Evolutionary conservation across 2,888 invertebrate species (phyloP), one percentile per base, ranked within the genome.

Genomic region (Agrotis clavis): DNA sequence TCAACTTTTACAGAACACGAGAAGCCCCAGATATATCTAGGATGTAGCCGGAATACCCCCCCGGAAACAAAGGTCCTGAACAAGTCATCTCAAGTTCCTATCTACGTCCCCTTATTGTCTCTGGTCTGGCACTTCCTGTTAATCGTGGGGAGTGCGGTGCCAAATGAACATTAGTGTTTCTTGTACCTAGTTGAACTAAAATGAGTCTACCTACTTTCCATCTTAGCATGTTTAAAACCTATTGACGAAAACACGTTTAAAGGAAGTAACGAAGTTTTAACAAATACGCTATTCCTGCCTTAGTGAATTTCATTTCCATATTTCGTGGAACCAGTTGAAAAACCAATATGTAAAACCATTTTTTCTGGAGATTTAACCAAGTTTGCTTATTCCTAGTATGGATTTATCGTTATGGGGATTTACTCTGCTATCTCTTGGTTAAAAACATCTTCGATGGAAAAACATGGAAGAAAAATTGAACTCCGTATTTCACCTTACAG

Each of bases 101-200:
- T 68, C 48, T 62, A 35, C 45, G 21, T 78, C 66, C 35, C 18
- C 35, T 45, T 65, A 71, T 71, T 77, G 67, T 77, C 65, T 77
- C 51, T 48, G 45, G 53, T 57, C 62, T 68, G 68, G 66, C 79
- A 72, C 68, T 82, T 62, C 14, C 54, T 59, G 11, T 50, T 82
- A 62, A 66, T 56, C n/a, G 68, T 78, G 9, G 16, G 30, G 48
- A 13, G 48, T 63, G 48, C 25, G 13, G 50, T 66, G 79, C 83
- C 51, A 82, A 71, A 72, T 79, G 35, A 41, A 72, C 66, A 63
- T 68, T 56, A 63, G 57, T 30, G 45, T 60, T 68, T 82, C 54
- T 68, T 78, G 62, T 59, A n/a, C n/a, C n/a, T n/a, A 71, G 50
- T 63, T 35, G 13, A 59, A 54, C 41, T 14, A 56, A 71, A 54